Conservation (phyloP, 2,797 vertebrate species). For the Tarsius wallacei region DNA sequence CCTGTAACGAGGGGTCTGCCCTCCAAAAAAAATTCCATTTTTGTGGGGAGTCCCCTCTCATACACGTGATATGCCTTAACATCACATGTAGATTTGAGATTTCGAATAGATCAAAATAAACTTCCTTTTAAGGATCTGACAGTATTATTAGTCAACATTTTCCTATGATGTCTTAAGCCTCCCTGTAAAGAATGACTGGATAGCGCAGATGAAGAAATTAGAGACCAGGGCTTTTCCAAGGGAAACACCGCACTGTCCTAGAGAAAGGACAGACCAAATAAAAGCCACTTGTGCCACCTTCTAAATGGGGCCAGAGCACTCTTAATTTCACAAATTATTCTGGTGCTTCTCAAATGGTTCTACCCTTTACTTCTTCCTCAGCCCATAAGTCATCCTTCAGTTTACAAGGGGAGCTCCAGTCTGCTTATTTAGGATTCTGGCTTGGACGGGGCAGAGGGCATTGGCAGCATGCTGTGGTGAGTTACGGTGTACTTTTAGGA, state of each 20-base stretch:
- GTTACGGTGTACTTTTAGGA: background rate
- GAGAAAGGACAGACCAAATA: background rate
- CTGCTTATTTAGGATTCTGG: background rate
- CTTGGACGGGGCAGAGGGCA: background rate
- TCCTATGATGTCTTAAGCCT: background rate
- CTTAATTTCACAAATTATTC: background rate
- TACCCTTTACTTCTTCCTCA: background rate
- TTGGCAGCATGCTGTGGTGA: background rate
- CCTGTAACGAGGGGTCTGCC: too few relatives aligned
- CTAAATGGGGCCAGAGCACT: background rate
- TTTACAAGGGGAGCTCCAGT: background rate
- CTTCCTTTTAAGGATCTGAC: slow-evolving; percentile 21
- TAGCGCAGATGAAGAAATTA: slow-evolving; percentile 19
- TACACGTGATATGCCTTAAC: background rate
- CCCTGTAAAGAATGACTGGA: background rate
- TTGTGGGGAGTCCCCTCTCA: background rate
- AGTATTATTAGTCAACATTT: background rate
- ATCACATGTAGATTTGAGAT: slow-evolving; percentile 22
- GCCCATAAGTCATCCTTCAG: background rate
- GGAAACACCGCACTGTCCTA: background rate
- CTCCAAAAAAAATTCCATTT: too few relatives aligned
- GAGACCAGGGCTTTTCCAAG: background rate
- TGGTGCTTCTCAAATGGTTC: background rate
- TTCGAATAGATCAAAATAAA: slow-evolving; percentile 21
- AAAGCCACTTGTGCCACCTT: background rate